phyloP scores from a whole-genome alignment of 1,140 invertebrate genomes.

The Caenorhabditis tropicalis region DNA sequence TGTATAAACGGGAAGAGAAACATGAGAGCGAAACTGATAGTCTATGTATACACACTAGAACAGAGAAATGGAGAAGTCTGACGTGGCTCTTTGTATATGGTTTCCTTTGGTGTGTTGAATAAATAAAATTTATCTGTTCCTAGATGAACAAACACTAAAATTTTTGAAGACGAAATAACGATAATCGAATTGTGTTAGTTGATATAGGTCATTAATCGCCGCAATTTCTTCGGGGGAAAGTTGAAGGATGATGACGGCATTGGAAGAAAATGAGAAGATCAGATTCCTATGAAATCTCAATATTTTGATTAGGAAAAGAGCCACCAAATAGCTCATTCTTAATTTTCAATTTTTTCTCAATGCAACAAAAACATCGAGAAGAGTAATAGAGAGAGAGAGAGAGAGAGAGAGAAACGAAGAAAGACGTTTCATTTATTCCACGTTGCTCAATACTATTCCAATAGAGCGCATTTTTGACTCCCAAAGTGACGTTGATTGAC shows the following conservation, averaged over 20 bases:
- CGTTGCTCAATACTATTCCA: neutral
- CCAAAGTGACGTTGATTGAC: neutral
- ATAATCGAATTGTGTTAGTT: neutral
- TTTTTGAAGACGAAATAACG: neutral
- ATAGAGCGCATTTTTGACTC: neutral
- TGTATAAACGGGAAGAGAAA: neutral
- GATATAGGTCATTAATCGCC: neutral
- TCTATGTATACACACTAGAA: conserved; percentile 1
- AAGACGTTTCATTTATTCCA: neutral
- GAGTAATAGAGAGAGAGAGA: too few species aligned
- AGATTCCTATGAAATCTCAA: too few species aligned
- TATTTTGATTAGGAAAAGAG: too few species aligned
- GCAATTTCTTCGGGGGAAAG: neutral
- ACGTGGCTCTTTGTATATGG: neutral
- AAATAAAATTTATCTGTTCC: neutral
- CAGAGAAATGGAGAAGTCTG: neutral
- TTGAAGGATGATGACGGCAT: neutral
- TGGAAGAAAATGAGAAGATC: too few species aligned
- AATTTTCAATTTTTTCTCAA: too few species aligned
- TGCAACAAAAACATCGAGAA: too few species aligned
- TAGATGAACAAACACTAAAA: neutral
- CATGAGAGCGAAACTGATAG: conserved; percentile 5
- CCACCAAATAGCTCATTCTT: too few species aligned
- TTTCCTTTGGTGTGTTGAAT: neutral
- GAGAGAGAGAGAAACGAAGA: too few species aligned